These are phyloP conservation scores for Peromyscus leucopus DNA, from an alignment of 2,113 vertebrate species.

Conservation along the genomic window DNA sequence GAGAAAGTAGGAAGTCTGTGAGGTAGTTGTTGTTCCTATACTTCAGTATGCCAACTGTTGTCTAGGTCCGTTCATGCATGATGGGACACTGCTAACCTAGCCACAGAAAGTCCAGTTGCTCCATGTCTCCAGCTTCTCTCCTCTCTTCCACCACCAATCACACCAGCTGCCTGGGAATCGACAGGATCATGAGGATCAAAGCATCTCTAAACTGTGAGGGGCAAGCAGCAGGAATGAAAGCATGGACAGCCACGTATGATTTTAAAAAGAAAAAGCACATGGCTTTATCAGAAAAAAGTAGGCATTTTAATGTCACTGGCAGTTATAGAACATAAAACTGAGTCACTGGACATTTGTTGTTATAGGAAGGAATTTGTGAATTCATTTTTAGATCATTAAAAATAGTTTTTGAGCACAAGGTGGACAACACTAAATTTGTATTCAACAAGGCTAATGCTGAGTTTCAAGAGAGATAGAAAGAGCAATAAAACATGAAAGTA, in stretches of 20 bases:
- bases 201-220: background rate
- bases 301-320: background rate
- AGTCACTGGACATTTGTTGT: background rate
- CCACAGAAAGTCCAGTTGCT: background rate
- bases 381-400: background rate
- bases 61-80: background rate
- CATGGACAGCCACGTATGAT: too few relatives aligned
- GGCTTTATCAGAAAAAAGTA: background rate
- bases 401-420: too few relatives aligned
- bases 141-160: background rate
- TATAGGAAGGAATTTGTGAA: background rate
- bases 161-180: background rate
- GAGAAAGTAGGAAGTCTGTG: background rate
- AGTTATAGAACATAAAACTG: background rate
- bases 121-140: background rate
- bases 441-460: slow-evolving; percentile 9
- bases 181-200: background rate
- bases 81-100: background rate
- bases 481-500: background rate
- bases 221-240: background rate
- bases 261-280: background rate
- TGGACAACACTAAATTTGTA: background rate
- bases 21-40: background rate
- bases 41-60: background rate
- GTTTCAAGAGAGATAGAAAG: background rate